phyloP scores from a whole-genome alignment of 2,113 vertebrate species.

The Ceyx melanurus region DNA sequence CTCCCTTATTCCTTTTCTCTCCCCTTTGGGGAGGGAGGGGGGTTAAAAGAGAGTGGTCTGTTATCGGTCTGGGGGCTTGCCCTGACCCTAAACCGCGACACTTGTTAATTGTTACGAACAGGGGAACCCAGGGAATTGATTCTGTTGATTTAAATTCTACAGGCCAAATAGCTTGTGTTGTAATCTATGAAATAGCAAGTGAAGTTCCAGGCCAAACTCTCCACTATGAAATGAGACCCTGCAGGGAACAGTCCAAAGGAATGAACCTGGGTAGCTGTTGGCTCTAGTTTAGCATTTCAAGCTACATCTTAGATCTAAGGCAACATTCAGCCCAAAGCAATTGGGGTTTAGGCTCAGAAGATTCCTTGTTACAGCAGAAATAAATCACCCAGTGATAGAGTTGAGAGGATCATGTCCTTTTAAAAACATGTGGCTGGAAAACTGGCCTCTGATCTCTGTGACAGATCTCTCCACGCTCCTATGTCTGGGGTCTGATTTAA shows the following conservation, averaged over 20 bases:
- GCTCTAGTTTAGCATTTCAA: neutral
- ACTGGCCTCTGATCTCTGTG: neutral
- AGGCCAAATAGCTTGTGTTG: neutral
- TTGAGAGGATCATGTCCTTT: neutral
- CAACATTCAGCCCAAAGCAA: neutral
- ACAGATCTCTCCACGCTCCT: neutral
- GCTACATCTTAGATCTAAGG: neutral
- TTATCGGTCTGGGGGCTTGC: no score
- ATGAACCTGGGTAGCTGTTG: neutral
- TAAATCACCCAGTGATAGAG: neutral
- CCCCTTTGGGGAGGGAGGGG: no score
- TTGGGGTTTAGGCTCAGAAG: neutral
- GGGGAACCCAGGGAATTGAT: neutral
- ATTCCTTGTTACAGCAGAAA: constrained; percentile 1
- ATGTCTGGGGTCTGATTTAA: neutral
- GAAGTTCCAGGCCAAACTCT: neutral
- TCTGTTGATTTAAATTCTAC: neutral
- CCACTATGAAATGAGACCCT: neutral
- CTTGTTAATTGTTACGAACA: neutral
- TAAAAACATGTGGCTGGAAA: constrained; percentile 23
- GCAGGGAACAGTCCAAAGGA: neutral
- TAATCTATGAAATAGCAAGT: neutral
- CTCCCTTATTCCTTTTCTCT: no score
- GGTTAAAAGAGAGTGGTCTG: no score
- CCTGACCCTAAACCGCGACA: no score